Percentiles rank a stretch among this genome's conserved stretches.
These are phyloP conservation scores for Caiman crocodilus DNA, from an alignment of 2,797 vertebrate genomes.

Conservation along the genomic window DNA sequence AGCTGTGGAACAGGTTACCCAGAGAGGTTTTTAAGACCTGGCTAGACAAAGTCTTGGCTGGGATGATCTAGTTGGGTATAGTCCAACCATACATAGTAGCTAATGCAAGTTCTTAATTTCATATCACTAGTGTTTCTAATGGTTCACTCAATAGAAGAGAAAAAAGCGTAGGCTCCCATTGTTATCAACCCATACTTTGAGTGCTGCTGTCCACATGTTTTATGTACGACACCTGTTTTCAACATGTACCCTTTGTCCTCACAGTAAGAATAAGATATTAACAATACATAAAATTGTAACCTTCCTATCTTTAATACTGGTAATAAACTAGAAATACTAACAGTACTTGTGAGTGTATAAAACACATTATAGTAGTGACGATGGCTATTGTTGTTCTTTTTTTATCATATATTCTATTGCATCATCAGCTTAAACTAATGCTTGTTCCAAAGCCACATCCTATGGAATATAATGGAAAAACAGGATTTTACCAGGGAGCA, in stretches of 20 bases:
- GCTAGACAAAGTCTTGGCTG: too few species aligned
- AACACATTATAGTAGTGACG: slow-evolving; percentile 29
- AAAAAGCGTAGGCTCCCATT: background rate
- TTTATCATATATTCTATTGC: background rate
- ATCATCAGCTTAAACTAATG: slow-evolving; percentile 26
- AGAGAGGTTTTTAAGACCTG: too few species aligned
- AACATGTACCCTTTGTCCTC: background rate
- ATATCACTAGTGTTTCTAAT: background rate
- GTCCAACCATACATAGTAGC: background rate
- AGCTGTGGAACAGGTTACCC: too few species aligned
- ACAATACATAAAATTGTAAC: background rate
- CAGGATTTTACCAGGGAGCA: slow-evolving; percentile 46
- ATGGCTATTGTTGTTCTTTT: background rate
- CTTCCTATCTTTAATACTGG: background rate
- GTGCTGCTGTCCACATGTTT: background rate
- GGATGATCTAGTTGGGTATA: too few species aligned
- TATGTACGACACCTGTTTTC: background rate
- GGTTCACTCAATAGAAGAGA: background rate
- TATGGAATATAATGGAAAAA: slow-evolving; percentile 38
- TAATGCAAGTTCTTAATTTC: background rate
- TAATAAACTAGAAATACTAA: slow-evolving; percentile 10
- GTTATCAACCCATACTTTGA: background rate
- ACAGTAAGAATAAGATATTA: background rate
- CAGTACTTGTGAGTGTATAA: background rate
- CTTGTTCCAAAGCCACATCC: slow-evolving; percentile 26